These are phyloP conservation scores for Ptychodera flava DNA, from an alignment of 35 echinoderm and acorn worm species.

Conservation along the genomic window DNA sequence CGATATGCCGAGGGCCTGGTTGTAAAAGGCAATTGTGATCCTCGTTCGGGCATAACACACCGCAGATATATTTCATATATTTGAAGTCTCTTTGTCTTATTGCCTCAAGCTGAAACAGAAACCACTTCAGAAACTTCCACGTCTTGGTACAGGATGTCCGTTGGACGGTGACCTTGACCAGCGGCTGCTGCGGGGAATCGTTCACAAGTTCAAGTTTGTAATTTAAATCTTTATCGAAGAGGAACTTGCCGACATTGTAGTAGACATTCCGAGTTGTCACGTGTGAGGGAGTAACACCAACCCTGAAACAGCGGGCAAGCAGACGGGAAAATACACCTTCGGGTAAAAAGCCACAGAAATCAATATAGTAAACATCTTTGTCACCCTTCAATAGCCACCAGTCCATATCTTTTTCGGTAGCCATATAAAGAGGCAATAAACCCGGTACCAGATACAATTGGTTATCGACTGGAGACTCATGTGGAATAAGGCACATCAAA, in stretches of 20 bases:
- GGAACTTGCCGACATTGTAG: neutral
- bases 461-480: neutral
- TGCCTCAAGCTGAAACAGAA: neutral
- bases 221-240: neutral
- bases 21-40: no score
- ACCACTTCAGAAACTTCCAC: neutral
- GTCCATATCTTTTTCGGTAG: neutral
- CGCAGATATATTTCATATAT: neutral
- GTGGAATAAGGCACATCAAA: neutral
- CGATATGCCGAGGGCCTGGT: no score
- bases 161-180: neutral
- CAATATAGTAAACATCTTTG: slow-evolving; percentile 25
- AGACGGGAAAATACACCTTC: slow-evolving; percentile 21
- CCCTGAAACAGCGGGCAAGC: neutral
- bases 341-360: slow-evolving; percentile 13
- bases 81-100: neutral
- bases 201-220: neutral
- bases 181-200: neutral
- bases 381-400: neutral
- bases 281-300: neutral
- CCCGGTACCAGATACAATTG: neutral
- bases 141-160: neutral
- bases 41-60: neutral
- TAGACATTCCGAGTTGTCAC: neutral
- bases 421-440: neutral